Base-by-base conservation (phyloP, 1,140 invertebrate genomes). In the Tetraneura akinire region DNA sequence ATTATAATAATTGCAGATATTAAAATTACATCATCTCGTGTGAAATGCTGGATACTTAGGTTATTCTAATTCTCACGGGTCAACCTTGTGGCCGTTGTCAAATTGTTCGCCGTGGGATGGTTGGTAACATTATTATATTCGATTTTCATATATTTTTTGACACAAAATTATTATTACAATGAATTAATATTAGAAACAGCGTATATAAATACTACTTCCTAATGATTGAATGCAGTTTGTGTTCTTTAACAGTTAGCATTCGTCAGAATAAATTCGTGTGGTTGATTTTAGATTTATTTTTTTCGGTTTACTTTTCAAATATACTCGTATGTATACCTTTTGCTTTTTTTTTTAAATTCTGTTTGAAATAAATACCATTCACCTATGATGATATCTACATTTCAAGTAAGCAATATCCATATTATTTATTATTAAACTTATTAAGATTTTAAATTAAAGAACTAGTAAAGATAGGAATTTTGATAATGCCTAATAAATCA, bases 81-180 rank as follows among this genome's bases (percentile, higher is more conserved):
- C 74, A 47, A 57, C 74, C 74, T 78, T 78, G 74, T 3, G 16
- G 6, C 3, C 16, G 6, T 42, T 47, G 53, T 78, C 23, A 23
- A 5, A 78, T 78, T 78, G 74, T 78, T 60, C 21, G 11, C 71
- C 74, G 62, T 78, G 74, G 37, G 53, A 78, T 78, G 55, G 32
- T 16, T 78, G 55, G 32, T 16, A 76, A 57, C 32, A 1, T 62
- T 78, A 42, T 74, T 3, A 37, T 42, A 47, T 78, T 78, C 2
- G 37, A 60, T 29, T 76, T 62, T 60, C 37, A 78, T 47, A 60
- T 18, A 16, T 78, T 78, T 74, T 78, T 76, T 45, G 55, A 78
- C 74, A 76, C 32, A 23, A 55, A 42, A 57, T 76, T 42, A 51
- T 53, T n/a, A n/a, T n/a, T n/a, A n/a, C n/a, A n/a, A n/a, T n/a